Evolutionary conservation across 2,113 vertebrate genomes (phyloP), one percentile per base, ranked within the genome.

Genomic region (Machaerirhynchus nigripectus): DNA sequence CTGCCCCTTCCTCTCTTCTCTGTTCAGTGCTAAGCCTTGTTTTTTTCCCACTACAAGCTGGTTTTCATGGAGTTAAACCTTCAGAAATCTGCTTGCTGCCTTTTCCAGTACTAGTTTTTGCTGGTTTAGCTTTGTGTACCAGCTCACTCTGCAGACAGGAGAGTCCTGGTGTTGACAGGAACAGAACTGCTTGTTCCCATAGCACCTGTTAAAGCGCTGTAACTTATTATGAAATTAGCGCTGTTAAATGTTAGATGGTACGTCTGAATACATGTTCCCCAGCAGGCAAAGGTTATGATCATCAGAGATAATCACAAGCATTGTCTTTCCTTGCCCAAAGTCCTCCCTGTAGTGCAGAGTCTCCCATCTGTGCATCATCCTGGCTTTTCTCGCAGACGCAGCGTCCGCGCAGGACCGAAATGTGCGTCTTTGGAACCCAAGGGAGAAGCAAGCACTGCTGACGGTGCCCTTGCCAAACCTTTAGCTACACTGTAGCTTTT

Each of bases 371-470:
- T 46, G 39, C 24, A 39, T 17, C 42, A 46, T 15, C 33, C 27
- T 28, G 13, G 33, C 33, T 83, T 24, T 78, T 42, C 52, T 86
- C 3, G 2, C 2, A 4, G n/a, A 22, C 0, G 2, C 70, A 12
- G 50, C 30, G 0, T 7, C 47, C 8, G 39, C 0, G 0, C 33
- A 15, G 22, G 13, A 56, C 0, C 0, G 19, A 44, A 52, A 31
- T 3, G 15, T 0, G 0, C 23, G 5, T 31, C 31, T 57, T n/a
- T 39, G 53, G 52, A 18, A 70, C 14, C 18, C 13, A 13, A 18
- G 30, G 35, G 57, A 37, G 40, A 39, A 57, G 8, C 10, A 27
- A 33, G 18, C 0, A 0, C 5, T 6, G 18, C 57, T 42, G 64
- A 24, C 27, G 11, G 55, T 11, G 44, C 14, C 27, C 18, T n/a